These are phyloP conservation scores for Eudemis profundana DNA, from an alignment of 2,888 invertebrate species.

Conservation along the genomic window DNA sequence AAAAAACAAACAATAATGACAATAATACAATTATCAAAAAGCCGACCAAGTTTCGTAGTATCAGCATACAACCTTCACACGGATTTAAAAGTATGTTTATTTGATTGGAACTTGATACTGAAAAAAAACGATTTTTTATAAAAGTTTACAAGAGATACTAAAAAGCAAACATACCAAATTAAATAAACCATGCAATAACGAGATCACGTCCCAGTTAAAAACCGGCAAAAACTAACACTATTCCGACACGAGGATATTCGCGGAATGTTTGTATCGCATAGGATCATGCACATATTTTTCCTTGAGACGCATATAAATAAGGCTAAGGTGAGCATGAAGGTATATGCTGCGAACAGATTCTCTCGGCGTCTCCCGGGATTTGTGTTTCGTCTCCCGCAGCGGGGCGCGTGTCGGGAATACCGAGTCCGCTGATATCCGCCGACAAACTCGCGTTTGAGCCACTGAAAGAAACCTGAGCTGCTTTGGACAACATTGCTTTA, in stretches of 20 bases:
- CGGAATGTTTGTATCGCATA: slow-evolving; percentile 46
- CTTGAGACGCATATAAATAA: slow-evolving; percentile 75
- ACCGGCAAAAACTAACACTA: slow-evolving; percentile 27
- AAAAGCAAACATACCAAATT: not conserved
- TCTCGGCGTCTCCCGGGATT: slow-evolving; percentile 71
- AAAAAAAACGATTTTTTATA: too few relatives aligned
- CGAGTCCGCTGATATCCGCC: slow-evolving; percentile 53
- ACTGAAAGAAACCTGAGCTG: slow-evolving; percentile 48
- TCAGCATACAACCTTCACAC: too few relatives aligned
- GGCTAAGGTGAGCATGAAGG: slow-evolving; percentile 70
- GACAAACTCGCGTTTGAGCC: slow-evolving; percentile 45
- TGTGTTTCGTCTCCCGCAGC: slow-evolving; percentile 78
- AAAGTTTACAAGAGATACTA: not conserved
- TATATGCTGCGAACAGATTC: slow-evolving; percentile 73
- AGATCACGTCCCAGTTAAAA: slow-evolving; percentile 10
- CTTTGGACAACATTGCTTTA: slow-evolving; percentile 38
- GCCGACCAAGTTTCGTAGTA: too few relatives aligned
- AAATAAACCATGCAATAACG: not conserved
- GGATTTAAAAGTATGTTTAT: too few relatives aligned
- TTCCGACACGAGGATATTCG: slow-evolving; percentile 23
- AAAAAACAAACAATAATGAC: too few relatives aligned
- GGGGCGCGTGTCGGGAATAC: slow-evolving; percentile 76
- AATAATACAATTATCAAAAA: too few relatives aligned
- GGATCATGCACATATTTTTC: slow-evolving; percentile 69
- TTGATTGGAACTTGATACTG: too few relatives aligned